Evolutionary conservation across 2,113 vertebrate species (phyloP), one percentile per base, ranked within the genome.

Genomic region (Tragelaphus buxtoni): DNA sequence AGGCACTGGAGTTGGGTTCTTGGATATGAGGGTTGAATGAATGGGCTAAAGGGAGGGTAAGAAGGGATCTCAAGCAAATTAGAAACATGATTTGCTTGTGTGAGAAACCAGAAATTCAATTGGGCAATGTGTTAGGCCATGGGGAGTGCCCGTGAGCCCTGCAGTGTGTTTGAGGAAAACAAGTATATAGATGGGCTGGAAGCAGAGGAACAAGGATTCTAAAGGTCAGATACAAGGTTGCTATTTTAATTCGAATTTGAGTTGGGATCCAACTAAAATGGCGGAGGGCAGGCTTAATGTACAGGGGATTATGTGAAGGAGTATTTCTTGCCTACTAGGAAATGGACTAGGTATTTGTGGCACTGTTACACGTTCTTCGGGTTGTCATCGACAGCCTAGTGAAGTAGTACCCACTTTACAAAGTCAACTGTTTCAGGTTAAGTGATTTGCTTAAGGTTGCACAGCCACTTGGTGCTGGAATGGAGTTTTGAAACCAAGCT

Each of bases 111-210:
- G 14, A 58, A 90, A n/a, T 47, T 32, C 5, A 53, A 0, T 35
- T 22, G 28, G 42, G 13, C 13, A 4, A 1, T 61, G 12, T 10
- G 28, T 4, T 24, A 2, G 39, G 6, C 10, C 12, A 0, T 32
- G n/a, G 77, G 28, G 47, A 30, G n/a, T 63, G n/a, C 26, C 6
- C 8, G 7, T 51, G 4, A 32, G 28, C 30, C 45, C 35, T n/a
- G 22, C 1, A 39, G 6, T 14, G n/a, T 77, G 81, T 72, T 7
- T 16, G 61, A 65, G 56, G 32, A 60, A 55, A 42, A 32, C 7
- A 16, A 6, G 24, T 53, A 14, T 79, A 9, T 83, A 9, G 84
- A 11, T 18, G 7, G 28, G 28, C 14, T 76, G 32, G 58, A 91
- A 82, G 72, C 79, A 45, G 77, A 56, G 17, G 60, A 28, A 32